Percentiles rank a stretch among this genome's conserved stretches.
Evolutionary conservation across 2,888 invertebrate genomes (phyloP).

Genomic region (Polyommatus icarus): DNA sequence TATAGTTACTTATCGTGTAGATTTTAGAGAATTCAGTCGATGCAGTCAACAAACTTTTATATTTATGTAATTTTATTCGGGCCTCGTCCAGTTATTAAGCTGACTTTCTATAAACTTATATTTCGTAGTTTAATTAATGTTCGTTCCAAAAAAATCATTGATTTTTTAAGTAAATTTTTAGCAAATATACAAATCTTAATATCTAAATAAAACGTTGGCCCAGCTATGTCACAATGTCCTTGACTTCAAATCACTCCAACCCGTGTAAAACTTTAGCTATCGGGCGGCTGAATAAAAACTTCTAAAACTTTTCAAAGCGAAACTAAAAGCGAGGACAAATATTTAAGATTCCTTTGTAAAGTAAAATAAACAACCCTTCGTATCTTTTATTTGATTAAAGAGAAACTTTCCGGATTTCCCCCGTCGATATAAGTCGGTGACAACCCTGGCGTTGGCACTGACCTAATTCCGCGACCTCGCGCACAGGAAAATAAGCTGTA

Average conservation of each 20-base stretch:
- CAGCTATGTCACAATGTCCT: neutral
- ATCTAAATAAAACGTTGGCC: too few relatives aligned
- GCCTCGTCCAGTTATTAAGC: too few relatives aligned
- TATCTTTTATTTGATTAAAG: conserved; percentile 27
- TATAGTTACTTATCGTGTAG: too few relatives aligned
- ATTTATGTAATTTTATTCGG: too few relatives aligned
- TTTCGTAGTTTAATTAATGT: too few relatives aligned
- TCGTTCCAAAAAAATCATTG: too few relatives aligned
- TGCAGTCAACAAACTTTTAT: too few relatives aligned
- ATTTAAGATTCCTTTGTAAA: neutral
- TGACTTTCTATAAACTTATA: too few relatives aligned
- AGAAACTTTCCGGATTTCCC: conserved; percentile 20
- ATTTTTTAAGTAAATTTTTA: too few relatives aligned
- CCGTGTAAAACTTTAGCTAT: neutral
- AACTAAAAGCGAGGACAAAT: neutral
- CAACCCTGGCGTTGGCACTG: conserved; percentile 53
- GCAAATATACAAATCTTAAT: too few relatives aligned
- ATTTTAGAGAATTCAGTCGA: too few relatives aligned
- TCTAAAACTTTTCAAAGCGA: neutral
- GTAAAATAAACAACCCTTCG: neutral
- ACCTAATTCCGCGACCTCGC: conserved; percentile 60
- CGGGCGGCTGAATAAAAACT: neutral
- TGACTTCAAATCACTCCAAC: neutral
- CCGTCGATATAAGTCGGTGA: neutral
- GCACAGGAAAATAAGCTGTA: conserved; percentile 35